These are phyloP conservation scores for Hypena proboscidalis DNA, from an alignment of 2,888 invertebrate species.

Conservation along the genomic window DNA sequence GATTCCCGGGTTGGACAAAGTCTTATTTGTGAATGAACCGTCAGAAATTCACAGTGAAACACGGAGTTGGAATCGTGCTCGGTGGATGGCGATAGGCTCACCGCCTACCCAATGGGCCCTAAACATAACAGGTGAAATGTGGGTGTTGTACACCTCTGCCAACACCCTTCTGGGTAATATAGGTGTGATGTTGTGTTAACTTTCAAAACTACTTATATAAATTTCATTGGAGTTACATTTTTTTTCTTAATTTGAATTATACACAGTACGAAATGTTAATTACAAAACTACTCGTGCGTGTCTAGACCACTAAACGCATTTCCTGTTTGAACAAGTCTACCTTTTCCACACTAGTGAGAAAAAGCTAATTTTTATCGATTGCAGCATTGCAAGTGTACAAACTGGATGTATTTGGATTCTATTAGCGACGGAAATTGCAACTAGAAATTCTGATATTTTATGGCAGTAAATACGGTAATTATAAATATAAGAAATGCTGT, in stretches of 20 bases:
- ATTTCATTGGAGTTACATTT: not conserved
- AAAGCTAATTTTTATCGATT: slow-evolving; percentile 10
- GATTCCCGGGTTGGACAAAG: too few relatives aligned
- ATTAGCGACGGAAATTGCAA: not conserved
- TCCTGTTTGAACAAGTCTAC: slow-evolving; percentile 8
- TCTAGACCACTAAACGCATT: slow-evolving; percentile 10
- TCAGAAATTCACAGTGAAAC: too few relatives aligned
- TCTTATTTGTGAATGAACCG: too few relatives aligned
- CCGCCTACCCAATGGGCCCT: too few relatives aligned
- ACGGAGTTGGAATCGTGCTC: too few relatives aligned
- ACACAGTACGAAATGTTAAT: slow-evolving; percentile 4
- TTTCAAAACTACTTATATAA: too few relatives aligned
- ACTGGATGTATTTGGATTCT: slow-evolving; percentile 7
- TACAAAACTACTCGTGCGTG: slow-evolving; percentile 7
- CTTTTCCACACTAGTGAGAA: slow-evolving; percentile 1
- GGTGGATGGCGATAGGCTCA: too few relatives aligned
- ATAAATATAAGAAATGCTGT: not conserved
- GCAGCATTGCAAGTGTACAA: slow-evolving; percentile 8
- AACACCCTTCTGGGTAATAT: too few relatives aligned
- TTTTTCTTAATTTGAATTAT: slow-evolving; percentile 1
- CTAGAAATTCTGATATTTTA: not conserved
- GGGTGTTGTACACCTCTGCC: too few relatives aligned
- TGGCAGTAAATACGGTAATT: not conserved
- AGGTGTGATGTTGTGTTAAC: too few relatives aligned
- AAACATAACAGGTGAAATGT: too few relatives aligned